These are phyloP conservation scores for Oscheius myriophilus DNA, from an alignment of 2,888 invertebrate genomes.

Conservation along the genomic window DNA sequence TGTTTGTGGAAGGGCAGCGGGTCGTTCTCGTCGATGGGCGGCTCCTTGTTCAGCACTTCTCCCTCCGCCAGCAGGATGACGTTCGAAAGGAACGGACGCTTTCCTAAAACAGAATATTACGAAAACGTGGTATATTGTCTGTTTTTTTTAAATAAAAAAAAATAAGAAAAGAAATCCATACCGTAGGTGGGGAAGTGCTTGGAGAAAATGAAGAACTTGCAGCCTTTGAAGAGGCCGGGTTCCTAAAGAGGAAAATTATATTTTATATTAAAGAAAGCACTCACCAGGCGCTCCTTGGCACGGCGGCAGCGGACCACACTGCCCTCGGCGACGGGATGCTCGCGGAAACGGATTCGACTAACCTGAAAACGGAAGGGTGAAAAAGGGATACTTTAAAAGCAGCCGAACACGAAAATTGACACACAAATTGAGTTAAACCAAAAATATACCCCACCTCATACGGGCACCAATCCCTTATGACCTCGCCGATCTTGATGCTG, in stretches of 20 bases:
- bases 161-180: constrained; percentile 11
- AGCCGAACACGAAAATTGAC: too few species aligned
- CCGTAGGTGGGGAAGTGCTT: constrained; percentile 35
- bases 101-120: too few species aligned
- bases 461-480: too few species aligned
- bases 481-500: too few species aligned
- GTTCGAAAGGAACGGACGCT: background rate
- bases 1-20: constrained; percentile 21
- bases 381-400: too few species aligned
- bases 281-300: constrained; percentile 36
- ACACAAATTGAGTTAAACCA: background rate
- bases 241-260: constrained; percentile 31
- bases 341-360: constrained; percentile 1
- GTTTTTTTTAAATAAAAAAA: background rate
- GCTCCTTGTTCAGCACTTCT: constrained; percentile 17
- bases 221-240: constrained; percentile 43
- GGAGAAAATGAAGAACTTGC: constrained; percentile 38
- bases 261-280: background rate
- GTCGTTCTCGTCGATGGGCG: constrained; percentile 2
- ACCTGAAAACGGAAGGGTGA: background rate
- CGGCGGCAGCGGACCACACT: background rate
- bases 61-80: constrained; percentile 17
- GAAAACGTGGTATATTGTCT: too few species aligned
- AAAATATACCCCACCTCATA: background rate
- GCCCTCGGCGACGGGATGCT: background rate